Evolutionary conservation across 2,113 vertebrate genomes (phyloP).

Genomic region (Callionymus lyra): DNA sequence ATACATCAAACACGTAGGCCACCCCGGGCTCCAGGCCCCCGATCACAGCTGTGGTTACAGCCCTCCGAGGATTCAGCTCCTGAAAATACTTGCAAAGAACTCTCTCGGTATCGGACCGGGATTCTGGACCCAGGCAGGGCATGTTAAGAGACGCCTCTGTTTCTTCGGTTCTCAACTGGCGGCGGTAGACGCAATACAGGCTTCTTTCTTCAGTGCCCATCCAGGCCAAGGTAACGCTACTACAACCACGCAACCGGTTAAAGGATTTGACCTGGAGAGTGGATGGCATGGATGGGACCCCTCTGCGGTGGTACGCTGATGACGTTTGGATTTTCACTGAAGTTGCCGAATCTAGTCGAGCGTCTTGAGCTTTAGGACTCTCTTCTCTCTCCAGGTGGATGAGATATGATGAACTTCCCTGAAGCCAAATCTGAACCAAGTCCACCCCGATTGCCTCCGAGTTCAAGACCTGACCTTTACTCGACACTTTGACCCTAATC

Average conservation of each 20-base stretch:
- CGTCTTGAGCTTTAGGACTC: constrained; percentile 18
- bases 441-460: constrained; percentile 63
- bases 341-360: constrained; percentile 43
- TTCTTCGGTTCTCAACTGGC: constrained; percentile 42
- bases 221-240: constrained; percentile 81
- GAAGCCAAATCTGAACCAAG: constrained; percentile 73
- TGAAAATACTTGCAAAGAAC: constrained; percentile 86
- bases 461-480: constrained; percentile 60
- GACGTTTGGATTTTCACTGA: constrained; percentile 77
- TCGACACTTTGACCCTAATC: constrained; percentile 65
- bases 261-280: constrained; percentile 84
- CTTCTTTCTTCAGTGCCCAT: constrained; percentile 81
- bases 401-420: constrained; percentile 72
- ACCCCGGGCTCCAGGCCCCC: constrained; percentile 70
- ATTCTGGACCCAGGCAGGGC: constrained; percentile 76
- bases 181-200: constrained; percentile 81
- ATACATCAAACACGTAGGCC: constrained; percentile 80
- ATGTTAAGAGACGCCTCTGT: constrained; percentile 30
- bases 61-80: constrained; percentile 72
- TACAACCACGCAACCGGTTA: constrained; percentile 79
- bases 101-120: constrained; percentile 71
- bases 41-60: constrained; percentile 80
- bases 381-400: constrained; percentile 68
- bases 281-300: constrained; percentile 74
- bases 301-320: constrained; percentile 70